Conservation (phyloP, 2,888 invertebrate species). For the Ophioninae sp. region DNA sequence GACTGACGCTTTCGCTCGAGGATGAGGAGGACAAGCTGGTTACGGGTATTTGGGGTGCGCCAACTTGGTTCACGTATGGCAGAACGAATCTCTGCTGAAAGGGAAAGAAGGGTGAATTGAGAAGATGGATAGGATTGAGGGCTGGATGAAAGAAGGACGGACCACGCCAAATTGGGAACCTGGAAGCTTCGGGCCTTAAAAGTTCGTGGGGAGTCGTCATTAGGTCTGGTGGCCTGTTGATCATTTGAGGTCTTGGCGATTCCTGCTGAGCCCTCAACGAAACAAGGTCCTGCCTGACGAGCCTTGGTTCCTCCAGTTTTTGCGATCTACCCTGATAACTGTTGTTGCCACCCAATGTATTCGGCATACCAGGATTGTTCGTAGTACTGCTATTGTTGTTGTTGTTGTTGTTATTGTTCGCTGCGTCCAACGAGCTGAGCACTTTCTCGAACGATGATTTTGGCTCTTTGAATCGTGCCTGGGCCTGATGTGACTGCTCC, state of each 20-base stretch:
- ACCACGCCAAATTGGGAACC: slow-evolving; percentile 77
- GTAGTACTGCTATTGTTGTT: too few species aligned
- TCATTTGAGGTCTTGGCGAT: slow-evolving; percentile 64
- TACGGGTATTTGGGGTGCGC: slow-evolving; percentile 69
- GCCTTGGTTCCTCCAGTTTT: slow-evolving; percentile 69
- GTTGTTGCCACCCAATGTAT: slow-evolving; percentile 66
- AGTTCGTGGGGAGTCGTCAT: slow-evolving; percentile 71
- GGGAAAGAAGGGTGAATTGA: slow-evolving; percentile 77
- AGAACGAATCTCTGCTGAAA: slow-evolving; percentile 77
- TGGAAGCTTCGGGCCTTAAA: slow-evolving; percentile 75
- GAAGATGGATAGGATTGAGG: slow-evolving; percentile 76
- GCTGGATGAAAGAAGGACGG: slow-evolving; percentile 77
- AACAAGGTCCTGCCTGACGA: slow-evolving; percentile 69
- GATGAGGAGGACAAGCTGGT: slow-evolving; percentile 74
- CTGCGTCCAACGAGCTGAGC: slow-evolving; percentile 75
- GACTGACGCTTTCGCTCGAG: slow-evolving; percentile 77
- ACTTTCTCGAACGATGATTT: slow-evolving; percentile 76
- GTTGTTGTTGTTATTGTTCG: slow-evolving; percentile 72
- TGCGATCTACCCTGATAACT: slow-evolving; percentile 70
- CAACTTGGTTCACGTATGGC: slow-evolving; percentile 75
- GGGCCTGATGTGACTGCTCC: slow-evolving; percentile 84
- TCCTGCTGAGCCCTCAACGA: slow-evolving; percentile 69
- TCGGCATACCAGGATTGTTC: slow-evolving; percentile 62
- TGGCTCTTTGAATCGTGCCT: slow-evolving; percentile 74
- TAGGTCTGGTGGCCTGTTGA: slow-evolving; percentile 69